A percentile compares a stretch with the other conserved stretches of the same genome.
Evolutionary conservation across 2,888 invertebrate species (phyloP).

Genomic region (Myathropa florea): DNA sequence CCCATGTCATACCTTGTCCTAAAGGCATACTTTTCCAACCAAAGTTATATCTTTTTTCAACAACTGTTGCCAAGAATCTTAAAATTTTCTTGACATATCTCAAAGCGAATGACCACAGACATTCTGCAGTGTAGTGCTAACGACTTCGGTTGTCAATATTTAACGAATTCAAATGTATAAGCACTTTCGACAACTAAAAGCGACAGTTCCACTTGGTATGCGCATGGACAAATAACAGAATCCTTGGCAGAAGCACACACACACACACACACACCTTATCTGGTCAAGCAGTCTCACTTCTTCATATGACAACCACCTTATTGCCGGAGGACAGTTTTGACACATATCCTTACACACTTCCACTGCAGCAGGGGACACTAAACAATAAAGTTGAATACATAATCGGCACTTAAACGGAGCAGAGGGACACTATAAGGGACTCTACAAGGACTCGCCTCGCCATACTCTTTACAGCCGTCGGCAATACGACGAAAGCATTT

Average conservation of each 20-base stretch:
- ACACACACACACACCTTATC: neutral
- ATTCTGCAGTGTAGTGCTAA: neutral
- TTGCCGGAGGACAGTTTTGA: conserved; percentile 24
- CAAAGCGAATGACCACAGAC: neutral
- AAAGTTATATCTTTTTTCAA: no score
- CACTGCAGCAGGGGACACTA: conserved; percentile 40
- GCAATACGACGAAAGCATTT: conserved; percentile 20
- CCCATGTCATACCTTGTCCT: no score
- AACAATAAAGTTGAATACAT: conserved; percentile 52
- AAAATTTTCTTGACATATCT: neutral
- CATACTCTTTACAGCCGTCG: neutral
- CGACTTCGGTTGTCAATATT: conserved; percentile 4
- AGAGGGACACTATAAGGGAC: neutral
- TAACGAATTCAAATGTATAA: neutral
- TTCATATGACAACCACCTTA: conserved; percentile 29
- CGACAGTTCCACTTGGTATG: neutral
- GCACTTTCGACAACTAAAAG: neutral
- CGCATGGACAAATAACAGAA: neutral
- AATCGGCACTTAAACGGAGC: conserved; percentile 34
- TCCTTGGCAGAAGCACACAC: neutral
- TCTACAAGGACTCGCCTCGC: neutral
- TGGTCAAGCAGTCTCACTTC: neutral
- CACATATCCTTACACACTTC: conserved; percentile 21
- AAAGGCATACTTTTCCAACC: no score
- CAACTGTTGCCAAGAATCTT: neutral